phyloP scores from a whole-genome alignment of 2,797 vertebrate species.

The Coregonus suidteri region DNA sequence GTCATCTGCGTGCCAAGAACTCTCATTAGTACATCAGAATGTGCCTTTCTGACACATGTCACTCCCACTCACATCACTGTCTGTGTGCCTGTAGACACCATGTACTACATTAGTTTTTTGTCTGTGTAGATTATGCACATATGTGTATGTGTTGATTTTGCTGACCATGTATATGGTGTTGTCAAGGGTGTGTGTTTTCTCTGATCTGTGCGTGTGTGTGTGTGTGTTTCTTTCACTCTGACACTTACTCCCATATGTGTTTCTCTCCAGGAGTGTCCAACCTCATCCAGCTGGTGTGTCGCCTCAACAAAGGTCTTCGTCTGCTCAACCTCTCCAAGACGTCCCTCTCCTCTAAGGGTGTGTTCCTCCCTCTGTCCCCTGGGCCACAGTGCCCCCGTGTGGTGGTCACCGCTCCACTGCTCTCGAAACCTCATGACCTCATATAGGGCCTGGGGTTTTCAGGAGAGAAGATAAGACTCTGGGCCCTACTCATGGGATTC shows the following conservation, averaged over 20 bases:
- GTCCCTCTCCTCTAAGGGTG: constrained; percentile 87
- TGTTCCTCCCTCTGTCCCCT: constrained; percentile 25
- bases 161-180: neutral
- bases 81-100: constrained; percentile 10
- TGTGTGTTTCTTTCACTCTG: neutral
- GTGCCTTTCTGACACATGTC: constrained; percentile 57
- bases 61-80: constrained; percentile 52
- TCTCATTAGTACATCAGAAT: constrained; percentile 50
- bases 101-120: constrained; percentile 19
- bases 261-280: constrained; percentile 81
- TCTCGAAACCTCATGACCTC: neutral
- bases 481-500: neutral
- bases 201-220: constrained; percentile 18
- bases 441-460: neutral
- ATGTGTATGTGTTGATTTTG: constrained; percentile 4
- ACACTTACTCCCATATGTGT: constrained; percentile 9
- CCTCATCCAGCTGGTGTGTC: constrained; percentile 89
- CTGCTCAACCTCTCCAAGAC: constrained; percentile 90
- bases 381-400: constrained; percentile 39
- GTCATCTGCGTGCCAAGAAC: constrained; percentile 28
- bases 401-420: constrained; percentile 27
- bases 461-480: neutral
- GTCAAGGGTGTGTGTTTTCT: constrained; percentile 7
- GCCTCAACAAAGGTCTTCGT: constrained; percentile 87
- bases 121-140: constrained; percentile 10